phyloP scores from a whole-genome alignment of 2,113 vertebrate species.

The Carassius gibelio region DNA sequence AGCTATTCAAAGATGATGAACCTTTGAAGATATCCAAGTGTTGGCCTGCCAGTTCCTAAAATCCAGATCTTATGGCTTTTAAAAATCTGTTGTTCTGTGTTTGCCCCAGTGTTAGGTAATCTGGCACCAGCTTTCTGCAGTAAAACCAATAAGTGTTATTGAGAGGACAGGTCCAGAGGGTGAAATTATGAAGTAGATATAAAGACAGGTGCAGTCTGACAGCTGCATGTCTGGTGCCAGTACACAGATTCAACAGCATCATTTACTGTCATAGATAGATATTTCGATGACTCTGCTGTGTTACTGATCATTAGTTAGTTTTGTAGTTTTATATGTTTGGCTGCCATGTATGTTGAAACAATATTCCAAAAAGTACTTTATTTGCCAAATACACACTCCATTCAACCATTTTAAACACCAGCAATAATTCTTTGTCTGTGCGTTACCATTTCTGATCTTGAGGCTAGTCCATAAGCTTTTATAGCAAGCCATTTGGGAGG shows the following conservation, averaged over 20 bases:
- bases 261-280: neutral
- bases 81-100: neutral
- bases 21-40: neutral
- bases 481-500: neutral
- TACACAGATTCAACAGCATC: conserved; percentile 7
- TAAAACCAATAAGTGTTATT: neutral
- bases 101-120: neutral
- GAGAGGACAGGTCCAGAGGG: neutral
- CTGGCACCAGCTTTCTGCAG: neutral
- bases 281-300: neutral
- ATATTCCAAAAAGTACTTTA: neutral
- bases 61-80: neutral
- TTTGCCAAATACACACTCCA: neutral
- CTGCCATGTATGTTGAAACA: neutral
- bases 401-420: neutral
- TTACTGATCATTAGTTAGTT: neutral
- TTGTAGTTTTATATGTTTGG: conserved; percentile 1
- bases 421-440: neutral
- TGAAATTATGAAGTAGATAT: neutral
- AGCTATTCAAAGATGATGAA: neutral
- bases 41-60: conserved; percentile 16
- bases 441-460: neutral
- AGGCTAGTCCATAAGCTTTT: conserved; percentile 17
- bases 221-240: neutral
- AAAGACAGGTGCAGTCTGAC: conserved; percentile 11